Evolutionary conservation across 2,888 invertebrate genomes (phyloP), one percentile per base, ranked within the genome.

Genomic region (Dicycla oo): DNA sequence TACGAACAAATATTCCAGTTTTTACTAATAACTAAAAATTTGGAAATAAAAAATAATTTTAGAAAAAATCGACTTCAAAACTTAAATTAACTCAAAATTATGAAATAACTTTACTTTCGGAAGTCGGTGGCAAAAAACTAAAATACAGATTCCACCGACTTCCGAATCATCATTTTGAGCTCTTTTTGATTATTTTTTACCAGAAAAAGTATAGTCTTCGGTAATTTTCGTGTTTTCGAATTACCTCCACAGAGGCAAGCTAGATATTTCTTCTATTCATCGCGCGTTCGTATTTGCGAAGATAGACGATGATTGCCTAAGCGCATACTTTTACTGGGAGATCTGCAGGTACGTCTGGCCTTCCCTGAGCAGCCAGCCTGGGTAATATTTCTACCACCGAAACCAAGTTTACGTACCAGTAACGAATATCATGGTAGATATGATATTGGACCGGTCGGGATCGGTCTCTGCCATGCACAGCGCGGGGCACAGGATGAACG

Each of bases 391-490:
- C 20, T 56, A 56, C 11, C 13, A 34, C 11, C 18, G 1, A 38
- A 53, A 11, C 20, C 34, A 43, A 53, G 34, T 34, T 45, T 10
- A 78, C 88, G 47, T 79, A 96, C 96, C 97, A 47, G 98, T 98
- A 47, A 98, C 97, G 88, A 98, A 98, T 80, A 98, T 97, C 97
- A 98, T 98, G 0, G 98, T 98, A 1, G 98, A 98, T 78, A 98
- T 98, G 70, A 98, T 97, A 87, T 97, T 97, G 78, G 98, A 97
- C 58, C 97, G 94, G 75, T 97, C 97, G 0, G 98, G 97, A 91
- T 98, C 98, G 54, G 97, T 97, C 82, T 97, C 97, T 62, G 95
- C 96, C 97, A 98, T 98, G 90, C 98, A 98, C 20, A 98, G 96
- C 1, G 98, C 97, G 0, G 98, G 98, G n/a, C 98, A 97, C 74